Percentiles rank a stretch among this genome's conserved stretches.
Evolutionary conservation across 2,888 invertebrate genomes (phyloP).

Genomic region (Nebria brevicollis): DNA sequence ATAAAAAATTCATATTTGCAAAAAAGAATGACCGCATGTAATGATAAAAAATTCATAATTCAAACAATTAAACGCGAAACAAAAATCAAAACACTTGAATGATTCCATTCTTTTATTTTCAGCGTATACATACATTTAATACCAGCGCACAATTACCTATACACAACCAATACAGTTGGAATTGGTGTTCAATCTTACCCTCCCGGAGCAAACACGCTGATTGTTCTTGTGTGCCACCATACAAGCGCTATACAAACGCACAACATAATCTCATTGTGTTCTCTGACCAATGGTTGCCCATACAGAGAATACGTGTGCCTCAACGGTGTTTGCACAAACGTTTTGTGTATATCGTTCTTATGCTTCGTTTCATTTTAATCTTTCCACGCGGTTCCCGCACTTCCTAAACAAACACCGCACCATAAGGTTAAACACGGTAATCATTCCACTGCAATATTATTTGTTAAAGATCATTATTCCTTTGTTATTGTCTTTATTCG

Average conservation of each 20-base stretch:
- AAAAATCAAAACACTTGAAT: slow-evolving; percentile 35
- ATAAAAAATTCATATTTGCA: not conserved
- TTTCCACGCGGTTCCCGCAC: slow-evolving; percentile 58
- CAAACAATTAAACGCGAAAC: slow-evolving; percentile 34
- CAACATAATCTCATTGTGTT: slow-evolving; percentile 56
- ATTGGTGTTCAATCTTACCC: slow-evolving; percentile 18
- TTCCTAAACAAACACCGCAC: slow-evolving; percentile 33
- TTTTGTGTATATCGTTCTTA: slow-evolving; percentile 53
- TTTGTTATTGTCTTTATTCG: slow-evolving; percentile 2
- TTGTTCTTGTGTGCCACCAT: slow-evolving; percentile 51
- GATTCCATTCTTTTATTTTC: slow-evolving; percentile 19
- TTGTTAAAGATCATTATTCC: slow-evolving; percentile 19
- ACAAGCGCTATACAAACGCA: slow-evolving; percentile 47
- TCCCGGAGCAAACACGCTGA: slow-evolving; percentile 48
- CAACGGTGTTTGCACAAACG: slow-evolving; percentile 14
- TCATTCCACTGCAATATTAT: slow-evolving; percentile 17
- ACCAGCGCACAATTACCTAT: not conserved
- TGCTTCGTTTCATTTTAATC: slow-evolving; percentile 63
- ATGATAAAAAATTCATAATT: slow-evolving; percentile 30
- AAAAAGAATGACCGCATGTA: not conserved
- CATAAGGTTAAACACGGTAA: slow-evolving; percentile 22
- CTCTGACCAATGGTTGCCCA: slow-evolving; percentile 54
- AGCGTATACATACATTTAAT: not conserved
- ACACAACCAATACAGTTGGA: not conserved
- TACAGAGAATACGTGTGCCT: not conserved